Evolutionary conservation across 37 sponge, comb jelly and placozoan genomes (phyloP), one percentile per base, ranked within the genome.

Genomic region (Bolinopsis microptera): DNA sequence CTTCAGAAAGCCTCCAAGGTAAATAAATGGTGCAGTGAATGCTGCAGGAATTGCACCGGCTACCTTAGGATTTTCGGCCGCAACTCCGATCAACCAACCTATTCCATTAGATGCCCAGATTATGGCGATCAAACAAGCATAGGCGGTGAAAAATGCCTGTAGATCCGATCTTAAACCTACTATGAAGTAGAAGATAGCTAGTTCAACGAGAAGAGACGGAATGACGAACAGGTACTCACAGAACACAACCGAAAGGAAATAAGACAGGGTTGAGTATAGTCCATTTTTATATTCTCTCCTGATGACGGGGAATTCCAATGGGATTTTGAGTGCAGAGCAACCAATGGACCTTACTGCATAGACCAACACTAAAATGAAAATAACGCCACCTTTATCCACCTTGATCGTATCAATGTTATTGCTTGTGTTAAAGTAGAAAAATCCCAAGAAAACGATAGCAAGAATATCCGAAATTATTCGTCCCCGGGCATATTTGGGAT

Each of bases 211-310:
- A 9, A 8, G 3, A 32, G 3, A 5, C 13, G 31, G 24, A 13
- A 82, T 8, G 13, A 18, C 3, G 38, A 23, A 82, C 22, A 31
- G 83, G 1, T 32, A 32, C 38, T 82, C 83, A 82, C 35, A 8
- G 38, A 82, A 5, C 1, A 35, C 38, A 9, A 32, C 38, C 23
- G 83, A 32, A 3, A 82, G 3, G 38, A 35, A 32, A 18, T 35
- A 82, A 3, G 83, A 8, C 36, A 35, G 5, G 38, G 38, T 21
- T 3, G 83, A 36, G 31, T 82, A 82, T 8, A 82, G 35, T 31
- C 83, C 83, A 9, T 82, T 35, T 82, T 82, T 31, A 36, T 82
- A 82, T 32, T 82, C 83, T 35, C 83, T 24, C 23, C 3, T 18
- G 24, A 35, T 23, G 5, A 35, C 31, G 5, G 38, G 38, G 23